These are phyloP conservation scores for Eubasilissa regina DNA, from an alignment of 1,140 invertebrate genomes.

Conservation along the genomic window DNA sequence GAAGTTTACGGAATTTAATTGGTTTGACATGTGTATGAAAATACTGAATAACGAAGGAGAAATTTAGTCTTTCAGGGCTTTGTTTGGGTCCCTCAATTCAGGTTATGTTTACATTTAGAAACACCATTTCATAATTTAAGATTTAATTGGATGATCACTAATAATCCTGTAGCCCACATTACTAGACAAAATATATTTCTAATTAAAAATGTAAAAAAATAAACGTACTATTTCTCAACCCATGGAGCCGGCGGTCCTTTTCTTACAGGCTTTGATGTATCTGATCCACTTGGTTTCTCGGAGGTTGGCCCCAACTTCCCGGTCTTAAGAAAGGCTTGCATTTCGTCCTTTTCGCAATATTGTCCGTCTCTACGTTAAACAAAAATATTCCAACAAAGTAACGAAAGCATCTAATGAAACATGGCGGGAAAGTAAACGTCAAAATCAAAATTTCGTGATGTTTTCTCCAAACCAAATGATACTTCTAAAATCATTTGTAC, in stretches of 20 bases:
- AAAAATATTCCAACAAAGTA: too few species aligned
- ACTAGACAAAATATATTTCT: not conserved
- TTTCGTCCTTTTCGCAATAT: constrained; percentile 62
- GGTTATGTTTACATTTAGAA: too few species aligned
- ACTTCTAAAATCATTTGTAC: not conserved
- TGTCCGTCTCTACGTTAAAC: too few species aligned
- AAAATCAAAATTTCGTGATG: constrained; percentile 15
- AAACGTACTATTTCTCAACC: constrained; percentile 92
- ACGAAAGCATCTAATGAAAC: not conserved
- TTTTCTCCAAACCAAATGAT: not conserved
- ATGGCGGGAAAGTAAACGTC: constrained; percentile 42
- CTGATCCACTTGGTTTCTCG: constrained; percentile 72
- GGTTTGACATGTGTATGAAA: too few species aligned
- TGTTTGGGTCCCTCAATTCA: too few species aligned
- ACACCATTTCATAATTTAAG: too few species aligned
- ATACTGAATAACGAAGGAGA: too few species aligned
- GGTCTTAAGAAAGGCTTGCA: constrained; percentile 90
- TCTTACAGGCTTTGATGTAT: constrained; percentile 59
- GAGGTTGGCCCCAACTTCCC: constrained; percentile 78
- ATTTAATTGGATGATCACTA: too few species aligned
- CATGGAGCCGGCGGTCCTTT: constrained; percentile 81
- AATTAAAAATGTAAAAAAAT: constrained; percentile 1
- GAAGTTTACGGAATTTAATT: too few species aligned
- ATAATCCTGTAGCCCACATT: too few species aligned
- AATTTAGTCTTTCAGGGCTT: too few species aligned